Base-by-base conservation (phyloP, 2,888 invertebrate species). In the Blera fallax region DNA sequence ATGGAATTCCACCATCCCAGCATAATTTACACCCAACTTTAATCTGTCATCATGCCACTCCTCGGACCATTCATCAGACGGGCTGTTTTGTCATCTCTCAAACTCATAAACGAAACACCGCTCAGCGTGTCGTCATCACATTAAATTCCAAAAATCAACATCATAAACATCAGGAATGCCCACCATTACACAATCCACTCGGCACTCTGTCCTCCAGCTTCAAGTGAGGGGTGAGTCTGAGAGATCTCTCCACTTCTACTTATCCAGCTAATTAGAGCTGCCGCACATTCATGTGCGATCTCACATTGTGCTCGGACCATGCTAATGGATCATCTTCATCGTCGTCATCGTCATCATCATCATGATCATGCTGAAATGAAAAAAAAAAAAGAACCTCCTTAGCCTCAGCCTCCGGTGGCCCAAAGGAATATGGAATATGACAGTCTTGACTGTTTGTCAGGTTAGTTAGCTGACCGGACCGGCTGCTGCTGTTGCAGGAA, bases 221-320 rank as follows among this genome's bases (percentile, higher is more conserved):
- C 52, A 34, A 21, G 37, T 37, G 32, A 27, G 64, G 34, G 37
- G 56, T 43, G 60, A 60, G 16, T 24, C 54, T 67, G 40, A 79
- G 90, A 88, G 89, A 87, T 88, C 88, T 87, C 82, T 87, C 90
- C 90, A 91, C 90, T 90, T 90, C 89, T 90, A 91, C 89, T 91
- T 90, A 91, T 89, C 89, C 91, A 89, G 87, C 89, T 91, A 91
- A 91, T 91, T 91, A 91, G 90, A 89, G 89, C 89, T 89, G 90
- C 90, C 89, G 90, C 90, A 89, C 90, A 89, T 90, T 90, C 89
- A 85, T 76, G 85, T 65, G 76, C 80, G 80, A 77, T 85, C 76
- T 70, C 76, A 80, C 85, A 85, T 85, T 85, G 80, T 85, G 76
- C 48, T 80, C 60, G 76, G 85, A 76, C 85, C 72, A 80, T 77